Evolutionary conservation across 2,113 vertebrate species (phyloP), one percentile per base, ranked within the genome.

Genomic region (Aplodontia rufa): DNA sequence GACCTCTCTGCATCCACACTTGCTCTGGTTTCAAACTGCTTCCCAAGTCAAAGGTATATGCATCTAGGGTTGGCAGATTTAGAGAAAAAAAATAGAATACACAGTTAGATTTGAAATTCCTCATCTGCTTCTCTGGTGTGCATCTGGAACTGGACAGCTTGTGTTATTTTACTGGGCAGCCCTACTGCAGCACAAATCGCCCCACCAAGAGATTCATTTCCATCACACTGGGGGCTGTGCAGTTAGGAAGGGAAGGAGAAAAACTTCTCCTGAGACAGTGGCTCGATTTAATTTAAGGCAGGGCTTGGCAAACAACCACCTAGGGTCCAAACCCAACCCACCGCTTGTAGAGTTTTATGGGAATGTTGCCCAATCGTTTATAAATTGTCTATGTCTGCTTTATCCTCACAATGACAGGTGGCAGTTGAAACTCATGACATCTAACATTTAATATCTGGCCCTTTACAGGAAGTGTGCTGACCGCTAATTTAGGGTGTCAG

Each of bases 1-100:
- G 32, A 19, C 2, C 26, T 37, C 30, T 1, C 20, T 4, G 30
- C 5, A 0, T 9, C 37, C 6, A 0, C 0, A 6, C 49, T 49
- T 10, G 1, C 4, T 28, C 24, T 28, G 58, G 24, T 60, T 28
- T 60, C 58, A 22, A 60, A n/a, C 20, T 14, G 13, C 49, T 45
- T 32, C 53, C 80, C 69, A 51, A 30, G 87, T 20, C 26, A 1
- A 24, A 4, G 28, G 9, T 20, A 7, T 3, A 0, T 0, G 37
- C 8, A 5, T 37, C 32, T 19, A 35, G 8, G 51, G 35, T 8
- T 8, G 62, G n/a, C 1, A 30, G 82, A 35, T 5, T 35, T 2
- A 20, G 30, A 51, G 35, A 40, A 64, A 20, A 22, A 28, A 60
- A 58, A 64, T 19, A 74, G 7, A 47, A 8, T 9, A 1, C 3